A percentile compares a stretch with the other conserved stretches of the same genome.
Conservation (phyloP, 2,888 invertebrate genomes). For the Seira ritae region DNA sequence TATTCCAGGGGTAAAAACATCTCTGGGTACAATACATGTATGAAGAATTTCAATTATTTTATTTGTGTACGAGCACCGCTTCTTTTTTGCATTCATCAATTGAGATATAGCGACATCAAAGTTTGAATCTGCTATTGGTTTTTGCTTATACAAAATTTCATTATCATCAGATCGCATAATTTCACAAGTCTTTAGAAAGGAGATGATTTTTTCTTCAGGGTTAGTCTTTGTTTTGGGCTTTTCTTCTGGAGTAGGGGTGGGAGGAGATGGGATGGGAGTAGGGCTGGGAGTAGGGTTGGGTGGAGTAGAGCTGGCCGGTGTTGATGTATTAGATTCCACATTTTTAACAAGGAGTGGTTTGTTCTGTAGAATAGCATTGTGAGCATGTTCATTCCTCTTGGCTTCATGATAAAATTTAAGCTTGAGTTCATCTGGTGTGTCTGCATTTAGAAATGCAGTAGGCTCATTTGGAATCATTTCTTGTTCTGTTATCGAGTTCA, state of each 20-base stretch:
- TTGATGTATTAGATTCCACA: neutral
- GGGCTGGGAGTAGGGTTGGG: too few species aligned
- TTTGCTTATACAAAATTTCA: neutral
- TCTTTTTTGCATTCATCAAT: neutral
- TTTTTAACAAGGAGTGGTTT: conserved; percentile 5
- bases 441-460: neutral
- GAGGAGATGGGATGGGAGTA: neutral
- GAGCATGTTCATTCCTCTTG: neutral
- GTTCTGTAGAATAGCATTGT: neutral
- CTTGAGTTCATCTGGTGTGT: conserved; percentile 15
- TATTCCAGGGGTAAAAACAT: too few species aligned
- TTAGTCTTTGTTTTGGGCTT: neutral
- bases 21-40: too few species aligned
- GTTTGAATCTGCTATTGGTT: neutral
- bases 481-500: too few species aligned
- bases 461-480: neutral
- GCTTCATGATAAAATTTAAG: conserved; percentile 26
- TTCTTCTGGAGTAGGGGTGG: neutral
- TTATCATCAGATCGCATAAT: neutral
- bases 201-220: neutral
- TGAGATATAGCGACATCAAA: neutral
- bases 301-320: too few species aligned
- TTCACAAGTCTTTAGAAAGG: neutral
- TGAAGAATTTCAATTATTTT: too few species aligned
- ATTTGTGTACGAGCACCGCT: neutral